phyloP scores from a whole-genome alignment of 2,888 invertebrate species.

The Lasius fuliginosus region DNA sequence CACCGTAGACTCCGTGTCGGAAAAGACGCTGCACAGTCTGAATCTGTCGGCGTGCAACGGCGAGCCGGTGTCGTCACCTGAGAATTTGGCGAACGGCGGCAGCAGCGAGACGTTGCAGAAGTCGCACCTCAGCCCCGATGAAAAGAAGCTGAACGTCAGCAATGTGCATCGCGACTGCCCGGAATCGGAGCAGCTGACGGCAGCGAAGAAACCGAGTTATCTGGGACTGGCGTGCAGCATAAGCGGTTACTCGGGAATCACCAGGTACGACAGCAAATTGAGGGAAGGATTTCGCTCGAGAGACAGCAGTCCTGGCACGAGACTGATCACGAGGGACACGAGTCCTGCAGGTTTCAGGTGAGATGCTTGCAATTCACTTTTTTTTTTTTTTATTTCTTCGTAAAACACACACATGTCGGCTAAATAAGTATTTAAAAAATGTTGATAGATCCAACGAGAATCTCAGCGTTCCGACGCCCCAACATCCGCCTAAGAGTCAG shows the following conservation, averaged over 20 bases:
- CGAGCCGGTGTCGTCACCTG: conserved; percentile 77
- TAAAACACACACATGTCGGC: neutral
- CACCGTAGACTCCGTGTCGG: conserved; percentile 86
- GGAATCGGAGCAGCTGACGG: conserved; percentile 81
- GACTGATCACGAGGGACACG: conserved; percentile 83
- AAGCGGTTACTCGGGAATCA: conserved; percentile 95
- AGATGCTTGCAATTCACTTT: neutral
- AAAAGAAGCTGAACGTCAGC: conserved; percentile 76
- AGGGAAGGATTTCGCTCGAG: conserved; percentile 89
- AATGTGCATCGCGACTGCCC: conserved; percentile 75
- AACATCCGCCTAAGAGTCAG: conserved; percentile 82
- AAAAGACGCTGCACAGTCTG: conserved; percentile 87
- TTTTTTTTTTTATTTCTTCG: neutral
- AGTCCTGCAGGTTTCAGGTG: conserved; percentile 84
- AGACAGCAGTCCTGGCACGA: conserved; percentile 85
- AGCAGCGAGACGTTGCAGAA: conserved; percentile 77
- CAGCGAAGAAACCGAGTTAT: conserved; percentile 93
- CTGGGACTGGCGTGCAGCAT: conserved; percentile 96
- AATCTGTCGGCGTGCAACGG: conserved; percentile 86
- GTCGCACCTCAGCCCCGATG: conserved; percentile 71
- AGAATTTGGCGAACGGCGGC: conserved; percentile 80
- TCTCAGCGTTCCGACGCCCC: conserved; percentile 78
- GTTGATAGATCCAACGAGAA: conserved; percentile 83
- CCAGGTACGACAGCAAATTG: conserved; percentile 94
- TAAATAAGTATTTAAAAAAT: conserved; percentile 13